Percentiles rank a stretch among this genome's conserved stretches.
Conservation (phyloP, 2,888 invertebrate genomes). For the Invenusta paracnida region DNA sequence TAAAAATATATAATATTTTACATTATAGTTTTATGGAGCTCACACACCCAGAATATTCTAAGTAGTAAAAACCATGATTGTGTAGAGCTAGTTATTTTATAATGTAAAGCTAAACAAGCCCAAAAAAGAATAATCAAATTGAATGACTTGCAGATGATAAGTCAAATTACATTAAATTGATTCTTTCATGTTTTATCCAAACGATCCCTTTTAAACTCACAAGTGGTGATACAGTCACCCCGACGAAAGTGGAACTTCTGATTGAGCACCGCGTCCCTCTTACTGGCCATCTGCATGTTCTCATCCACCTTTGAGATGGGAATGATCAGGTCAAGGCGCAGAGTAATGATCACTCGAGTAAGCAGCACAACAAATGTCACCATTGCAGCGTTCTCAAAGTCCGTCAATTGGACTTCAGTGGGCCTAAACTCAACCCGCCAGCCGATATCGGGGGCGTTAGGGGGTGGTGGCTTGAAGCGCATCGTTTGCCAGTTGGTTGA, state of each 20-base stretch:
- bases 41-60: no score
- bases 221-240: slow-evolving; percentile 47
- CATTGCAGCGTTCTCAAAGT: slow-evolving; percentile 98
- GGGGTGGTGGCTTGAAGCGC: slow-evolving; percentile 92
- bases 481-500: slow-evolving; percentile 99
- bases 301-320: slow-evolving; percentile 96
- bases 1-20: no score
- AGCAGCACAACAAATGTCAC: slow-evolving; percentile 94
- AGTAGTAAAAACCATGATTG: no score
- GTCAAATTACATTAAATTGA: no score
- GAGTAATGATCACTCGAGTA: slow-evolving; percentile 90
- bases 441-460: slow-evolving; percentile 82
- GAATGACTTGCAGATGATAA: no score
- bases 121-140: no score
- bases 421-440: slow-evolving; percentile 99
- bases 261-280: slow-evolving; percentile 75
- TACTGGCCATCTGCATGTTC: slow-evolving; percentile 92
- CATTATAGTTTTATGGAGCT: no score
- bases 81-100: no score
- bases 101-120: no score
- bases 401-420: slow-evolving; percentile 87
- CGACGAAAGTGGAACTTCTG: slow-evolving; percentile 86
- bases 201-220: no score
- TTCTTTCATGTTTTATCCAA: no score
- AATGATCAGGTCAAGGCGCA: slow-evolving; percentile 87